Base-by-base conservation (phyloP, 2,113 vertebrate species). In the Ia io region DNA sequence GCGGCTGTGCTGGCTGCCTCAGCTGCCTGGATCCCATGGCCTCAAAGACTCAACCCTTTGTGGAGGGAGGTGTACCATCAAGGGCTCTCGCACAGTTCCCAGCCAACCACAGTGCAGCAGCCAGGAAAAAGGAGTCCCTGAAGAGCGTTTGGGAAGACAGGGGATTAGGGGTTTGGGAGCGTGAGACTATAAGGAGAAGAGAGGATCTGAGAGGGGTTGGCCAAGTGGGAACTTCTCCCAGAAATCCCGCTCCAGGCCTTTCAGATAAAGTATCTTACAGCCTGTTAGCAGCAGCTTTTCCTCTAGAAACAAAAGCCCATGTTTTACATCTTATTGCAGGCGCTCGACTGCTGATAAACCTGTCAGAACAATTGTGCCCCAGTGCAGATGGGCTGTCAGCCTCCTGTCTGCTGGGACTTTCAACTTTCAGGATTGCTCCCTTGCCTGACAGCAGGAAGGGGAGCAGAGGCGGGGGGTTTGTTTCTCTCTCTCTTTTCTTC, bases 311-410 rank as follows among this genome's bases (percentile, higher is more conserved):
- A 93, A 96, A 96, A 95, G 9, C 69, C 28, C 10, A 1, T 96
- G 95, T 97, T 97, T 98, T 94, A 95, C 88, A 91, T 97, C 93
- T 97, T 78, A 84, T 74, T 88, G 90, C 91, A 73, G 77, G 79
- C 73, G 90, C 83, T 76, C 0, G 3, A 84, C 80, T 95, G 95
- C 95, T 95, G 95, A 97, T 97, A 96, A 97, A 97, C 91, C 96
- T 97, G 92, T 97, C 90, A 96, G 93, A 94, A 78, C 80, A 92
- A 96, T 92, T 71, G 25, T 70, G 83, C 79, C 91, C 84, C 53
- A 35, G 13, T 86, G 91, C 49, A 96, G 88, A 96, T 69, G 86
- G 85, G 73, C 90, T 97, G 96, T 92, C 97, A 97, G 85, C 95
- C 44, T 94, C 80, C 93, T 47, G 76, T 96, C 86, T 90, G 67